phyloP scores from a whole-genome alignment of 2,888 invertebrate species.

The Rhaphigaster nebulosa region DNA sequence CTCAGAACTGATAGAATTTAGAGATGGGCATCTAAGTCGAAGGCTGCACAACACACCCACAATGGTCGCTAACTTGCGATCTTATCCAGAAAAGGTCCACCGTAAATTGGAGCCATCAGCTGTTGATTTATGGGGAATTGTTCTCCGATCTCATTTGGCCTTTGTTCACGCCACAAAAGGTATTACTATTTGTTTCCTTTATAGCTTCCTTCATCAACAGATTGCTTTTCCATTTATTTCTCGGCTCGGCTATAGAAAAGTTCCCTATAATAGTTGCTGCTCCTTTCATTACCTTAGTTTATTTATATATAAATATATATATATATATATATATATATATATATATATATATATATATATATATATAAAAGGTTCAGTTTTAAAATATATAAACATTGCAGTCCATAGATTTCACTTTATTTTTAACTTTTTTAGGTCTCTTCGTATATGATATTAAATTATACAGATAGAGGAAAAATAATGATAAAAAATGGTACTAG shows the following conservation, averaged over 20 bases:
- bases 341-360: too few relatives aligned
- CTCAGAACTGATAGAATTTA: neutral
- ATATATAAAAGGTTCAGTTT: too few relatives aligned
- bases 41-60: neutral
- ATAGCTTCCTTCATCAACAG: neutral
- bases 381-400: too few relatives aligned
- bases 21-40: neutral
- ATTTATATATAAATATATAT: too few relatives aligned
- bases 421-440: too few relatives aligned
- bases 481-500: too few relatives aligned
- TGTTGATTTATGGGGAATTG: slow-evolving; percentile 10
- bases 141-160: neutral
- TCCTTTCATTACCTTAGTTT: neutral
- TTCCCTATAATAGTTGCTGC: neutral
- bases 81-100: neutral
- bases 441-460: too few relatives aligned
- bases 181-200: neutral
- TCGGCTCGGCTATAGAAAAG: neutral
- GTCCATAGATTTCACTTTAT: too few relatives aligned
- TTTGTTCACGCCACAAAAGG: neutral
- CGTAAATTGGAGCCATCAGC: neutral
- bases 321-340: too few relatives aligned
- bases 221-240: slow-evolving; percentile 8
- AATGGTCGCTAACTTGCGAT: neutral
- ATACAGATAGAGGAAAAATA: too few relatives aligned